These are phyloP conservation scores for Furnarius figulus DNA, from an alignment of 2,113 vertebrate species.

Conservation along the genomic window DNA sequence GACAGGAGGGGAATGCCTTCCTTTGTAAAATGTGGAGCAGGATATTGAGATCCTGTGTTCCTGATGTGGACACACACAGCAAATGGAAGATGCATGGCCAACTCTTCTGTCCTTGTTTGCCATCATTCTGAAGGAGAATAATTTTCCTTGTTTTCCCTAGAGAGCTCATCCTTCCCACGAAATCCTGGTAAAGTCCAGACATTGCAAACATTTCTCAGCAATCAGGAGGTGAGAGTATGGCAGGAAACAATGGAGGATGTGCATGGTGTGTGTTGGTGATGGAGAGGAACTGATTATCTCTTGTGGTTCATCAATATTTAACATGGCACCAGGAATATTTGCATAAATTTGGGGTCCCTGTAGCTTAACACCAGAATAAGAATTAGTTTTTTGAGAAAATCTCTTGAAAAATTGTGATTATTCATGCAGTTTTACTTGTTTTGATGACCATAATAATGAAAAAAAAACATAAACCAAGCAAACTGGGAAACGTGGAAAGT, in stretches of 20 bases:
- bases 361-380: neutral
- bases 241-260: neutral
- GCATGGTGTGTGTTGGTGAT: rapidly evolving
- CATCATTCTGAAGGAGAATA: neutral
- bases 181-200: neutral
- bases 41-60: neutral
- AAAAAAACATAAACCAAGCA: neutral
- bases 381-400: neutral
- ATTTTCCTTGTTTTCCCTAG: neutral
- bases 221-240: neutral
- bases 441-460: neutral
- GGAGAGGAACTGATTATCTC: neutral
- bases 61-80: neutral
- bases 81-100: neutral
- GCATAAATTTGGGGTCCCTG: neutral
- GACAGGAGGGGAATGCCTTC: rapidly evolving
- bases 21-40: neutral
- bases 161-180: rapidly evolving
- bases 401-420: neutral
- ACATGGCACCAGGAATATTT: rapidly evolving
- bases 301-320: rapidly evolving
- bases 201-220: neutral
- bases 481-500: neutral
- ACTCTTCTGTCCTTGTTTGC: neutral
- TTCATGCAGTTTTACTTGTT: neutral